Evolutionary conservation across 2,113 vertebrate genomes (phyloP), one percentile per base, ranked within the genome.

Genomic region (Murina feae): DNA sequence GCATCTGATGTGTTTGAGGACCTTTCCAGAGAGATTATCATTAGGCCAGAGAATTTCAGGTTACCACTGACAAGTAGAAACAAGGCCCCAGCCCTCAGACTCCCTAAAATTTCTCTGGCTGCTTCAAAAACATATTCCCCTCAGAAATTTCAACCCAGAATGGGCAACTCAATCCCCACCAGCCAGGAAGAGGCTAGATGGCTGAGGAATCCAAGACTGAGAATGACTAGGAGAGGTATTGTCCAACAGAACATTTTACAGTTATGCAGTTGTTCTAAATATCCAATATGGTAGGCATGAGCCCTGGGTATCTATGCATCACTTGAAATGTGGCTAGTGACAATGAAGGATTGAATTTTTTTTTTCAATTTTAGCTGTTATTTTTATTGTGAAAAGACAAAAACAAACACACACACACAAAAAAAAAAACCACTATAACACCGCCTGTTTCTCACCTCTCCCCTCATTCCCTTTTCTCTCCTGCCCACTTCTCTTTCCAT

Each of bases 221-320:
- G 21, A 5, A 4, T 21, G 17, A 11, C 5, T 37, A 44, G 63
- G 49, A 80, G 11, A 0, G 10, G 12, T 4, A 2, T 16, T 23
- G 8, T 71, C n/a, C 44, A 60, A 8, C 1, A 65, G 82, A 49
- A 60, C 8, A 37, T 14, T 63, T 82, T 37, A 2, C 6, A 7
- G 12, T 7, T 51, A 63, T 6, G 21, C 0, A 0, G 9, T 32
- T 0, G 0, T 42, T 79, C 78, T 51, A 4, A 63, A 21, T 25
- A 51, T 8, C 39, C 55, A 35, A 0, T 11, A 9, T 20, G 16
- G 65, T 5, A 2, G 35, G 39, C 11, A 2, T 7, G 32, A 69
- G n/a, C 49, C 32, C 35, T 1, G 0, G 4, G 10, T 65, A 17
- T 20, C 18, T 55, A 3, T 4, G 28, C 37, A 39, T 39, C 20